Evolutionary conservation across 2,113 vertebrate genomes (phyloP).

Genomic region (Trichomycterus rosablanca): DNA sequence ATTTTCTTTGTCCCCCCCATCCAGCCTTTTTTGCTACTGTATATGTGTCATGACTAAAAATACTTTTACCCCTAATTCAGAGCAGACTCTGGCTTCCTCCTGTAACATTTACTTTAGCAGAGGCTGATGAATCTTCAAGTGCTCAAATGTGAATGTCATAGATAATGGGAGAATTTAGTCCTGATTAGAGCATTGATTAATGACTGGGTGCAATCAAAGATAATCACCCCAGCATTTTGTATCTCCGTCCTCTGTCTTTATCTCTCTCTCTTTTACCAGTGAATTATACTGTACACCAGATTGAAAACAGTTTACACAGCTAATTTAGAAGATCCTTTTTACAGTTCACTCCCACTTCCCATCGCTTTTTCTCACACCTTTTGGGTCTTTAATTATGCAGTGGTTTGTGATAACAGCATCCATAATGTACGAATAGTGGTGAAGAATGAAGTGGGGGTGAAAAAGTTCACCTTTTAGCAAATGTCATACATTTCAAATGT

Average conservation of each 20-base stretch:
- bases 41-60: constrained; percentile 45
- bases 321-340: constrained; percentile 23
- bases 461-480: constrained; percentile 5
- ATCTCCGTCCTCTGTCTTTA: background rate
- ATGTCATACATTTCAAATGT: constrained; percentile 6
- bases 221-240: constrained; percentile 25
- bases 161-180: constrained; percentile 25
- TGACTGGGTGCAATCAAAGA: constrained; percentile 39
- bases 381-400: constrained; percentile 32
- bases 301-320: constrained; percentile 12
- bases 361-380: background rate
- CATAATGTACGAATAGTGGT: constrained; percentile 5
- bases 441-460: background rate
- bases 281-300: constrained; percentile 28
- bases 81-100: constrained; percentile 18
- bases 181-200: constrained; percentile 44
- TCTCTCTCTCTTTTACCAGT: constrained; percentile 23
- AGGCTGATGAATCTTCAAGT: constrained; percentile 23
- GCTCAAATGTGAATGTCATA: constrained; percentile 19
- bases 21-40: constrained; percentile 30
- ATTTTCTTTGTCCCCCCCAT: constrained; percentile 12
- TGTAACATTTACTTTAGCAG: constrained; percentile 23
- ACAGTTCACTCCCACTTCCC: constrained; percentile 26
- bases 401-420: constrained; percentile 14
- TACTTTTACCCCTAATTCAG: constrained; percentile 38